A percentile compares a stretch with the other conserved stretches of the same genome.
Evolutionary conservation across 2,113 vertebrate species (phyloP).

Genomic region (Silurus meridionalis): DNA sequence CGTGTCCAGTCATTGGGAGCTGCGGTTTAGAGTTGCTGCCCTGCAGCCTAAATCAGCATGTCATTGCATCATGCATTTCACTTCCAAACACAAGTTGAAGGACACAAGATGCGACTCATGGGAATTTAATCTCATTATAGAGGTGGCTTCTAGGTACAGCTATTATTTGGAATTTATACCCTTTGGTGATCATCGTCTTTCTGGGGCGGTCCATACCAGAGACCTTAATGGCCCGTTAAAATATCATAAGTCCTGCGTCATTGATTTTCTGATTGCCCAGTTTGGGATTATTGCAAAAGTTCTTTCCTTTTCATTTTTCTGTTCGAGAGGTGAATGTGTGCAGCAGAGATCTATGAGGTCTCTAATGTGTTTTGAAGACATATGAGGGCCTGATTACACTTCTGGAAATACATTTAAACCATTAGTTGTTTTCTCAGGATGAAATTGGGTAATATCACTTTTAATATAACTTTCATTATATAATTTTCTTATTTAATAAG

Average conservation of each 20-base stretch:
- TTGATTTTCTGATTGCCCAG: conserved; percentile 41
- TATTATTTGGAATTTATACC: conserved; percentile 51
- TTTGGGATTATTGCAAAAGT: conserved; percentile 26
- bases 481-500: not conserved
- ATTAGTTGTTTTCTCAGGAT: not conserved
- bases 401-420: not conserved
- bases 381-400: not conserved
- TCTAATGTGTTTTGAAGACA: not conserved
- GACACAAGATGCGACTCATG: conserved; percentile 44
- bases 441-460: conserved; percentile 14
- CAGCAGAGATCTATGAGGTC: not conserved
- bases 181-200: conserved; percentile 26
- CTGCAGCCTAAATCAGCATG: conserved; percentile 20
- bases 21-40: not conserved
- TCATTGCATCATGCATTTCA: conserved; percentile 25
- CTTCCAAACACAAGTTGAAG: conserved; percentile 46
- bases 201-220: conserved; percentile 18
- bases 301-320: conserved; percentile 3
- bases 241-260: conserved; percentile 29
- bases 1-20: conserved; percentile 21
- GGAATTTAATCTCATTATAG: conserved; percentile 53
- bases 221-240: conserved; percentile 45
- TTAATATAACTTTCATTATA: not conserved
- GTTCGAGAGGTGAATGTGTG: not conserved
- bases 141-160: conserved; percentile 35